A percentile compares a stretch with the other conserved stretches of the same genome.
These are phyloP conservation scores for Semicossyphus pulcher DNA, from an alignment of 2,113 vertebrate genomes.

Conservation along the genomic window DNA sequence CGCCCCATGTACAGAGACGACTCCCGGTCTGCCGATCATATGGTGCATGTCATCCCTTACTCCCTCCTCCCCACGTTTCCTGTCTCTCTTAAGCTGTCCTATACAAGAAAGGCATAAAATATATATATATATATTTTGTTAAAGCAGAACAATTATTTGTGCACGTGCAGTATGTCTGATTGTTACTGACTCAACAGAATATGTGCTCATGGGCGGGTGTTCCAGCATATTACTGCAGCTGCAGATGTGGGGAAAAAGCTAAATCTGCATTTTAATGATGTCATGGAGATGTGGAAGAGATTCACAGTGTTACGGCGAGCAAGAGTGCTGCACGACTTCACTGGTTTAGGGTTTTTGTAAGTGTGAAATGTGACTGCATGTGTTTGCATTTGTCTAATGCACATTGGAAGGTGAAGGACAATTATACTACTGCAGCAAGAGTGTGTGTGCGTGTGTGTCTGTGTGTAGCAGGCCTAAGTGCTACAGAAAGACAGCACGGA, in stretches of 20 bases:
- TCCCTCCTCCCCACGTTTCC: too few species aligned
- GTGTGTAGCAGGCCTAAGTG: conserved; percentile 25
- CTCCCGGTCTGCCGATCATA: too few species aligned
- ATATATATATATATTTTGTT: too few species aligned
- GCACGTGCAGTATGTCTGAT: conserved; percentile 2
- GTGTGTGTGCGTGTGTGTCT: conserved; percentile 9
- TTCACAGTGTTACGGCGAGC: too few species aligned
- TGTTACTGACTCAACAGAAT: background rate
- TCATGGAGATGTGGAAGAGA: conserved; percentile 3
- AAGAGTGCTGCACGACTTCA: too few species aligned
- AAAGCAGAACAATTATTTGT: too few species aligned
- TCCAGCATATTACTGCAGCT: background rate
- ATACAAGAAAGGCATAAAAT: too few species aligned
- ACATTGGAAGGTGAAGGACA: background rate
- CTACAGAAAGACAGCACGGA: conserved; percentile 59
- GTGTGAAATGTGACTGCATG: conserved; percentile 23
- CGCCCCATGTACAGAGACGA: too few species aligned
- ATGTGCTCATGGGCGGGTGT: background rate
- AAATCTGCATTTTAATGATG: background rate
- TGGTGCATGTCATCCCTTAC: too few species aligned
- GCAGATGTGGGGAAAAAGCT: background rate
- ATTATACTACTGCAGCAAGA: background rate
- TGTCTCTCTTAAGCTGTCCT: too few species aligned
- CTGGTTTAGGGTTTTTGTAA: conserved; percentile 13
- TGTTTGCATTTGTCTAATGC: conserved; percentile 9